phyloP scores from a whole-genome alignment of 2,113 vertebrate species.

The Trematocara stigmaticum region DNA sequence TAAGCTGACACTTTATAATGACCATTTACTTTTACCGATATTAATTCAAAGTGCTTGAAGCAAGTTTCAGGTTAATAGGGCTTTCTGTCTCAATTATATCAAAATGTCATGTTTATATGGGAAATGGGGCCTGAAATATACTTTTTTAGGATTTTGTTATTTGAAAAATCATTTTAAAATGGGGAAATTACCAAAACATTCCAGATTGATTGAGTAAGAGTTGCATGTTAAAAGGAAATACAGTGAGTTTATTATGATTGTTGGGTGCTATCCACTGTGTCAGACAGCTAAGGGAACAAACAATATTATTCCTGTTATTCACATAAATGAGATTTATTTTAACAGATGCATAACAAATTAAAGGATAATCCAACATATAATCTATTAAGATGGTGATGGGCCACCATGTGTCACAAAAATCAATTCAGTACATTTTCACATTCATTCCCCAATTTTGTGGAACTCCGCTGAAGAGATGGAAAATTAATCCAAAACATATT shows the following conservation, averaged over 20 bases:
- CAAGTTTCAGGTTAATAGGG: conserved; percentile 10
- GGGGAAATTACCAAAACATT: background rate
- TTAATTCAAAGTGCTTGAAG: conserved; percentile 2
- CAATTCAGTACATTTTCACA: background rate
- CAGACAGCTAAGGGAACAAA: background rate
- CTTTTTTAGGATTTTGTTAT: conserved; percentile 3
- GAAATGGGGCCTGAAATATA: background rate
- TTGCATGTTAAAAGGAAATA: background rate
- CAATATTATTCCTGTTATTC: background rate
- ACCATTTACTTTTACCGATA: background rate
- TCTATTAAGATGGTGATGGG: background rate
- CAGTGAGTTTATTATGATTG: background rate
- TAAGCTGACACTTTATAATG: background rate
- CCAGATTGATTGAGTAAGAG: conserved; percentile 10
- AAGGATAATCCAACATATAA: background rate
- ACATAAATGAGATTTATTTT: background rate
- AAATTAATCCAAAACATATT: background rate
- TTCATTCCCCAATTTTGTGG: background rate
- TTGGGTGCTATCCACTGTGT: background rate
- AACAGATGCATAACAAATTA: background rate
- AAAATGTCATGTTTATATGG: conserved; percentile 1
- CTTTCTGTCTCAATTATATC: background rate
- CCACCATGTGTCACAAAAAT: background rate
- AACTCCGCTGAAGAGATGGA: background rate
- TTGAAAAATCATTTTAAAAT: background rate